Evolutionary conservation across 2,888 invertebrate species (phyloP).

Genomic region (Empis stercorea): DNA sequence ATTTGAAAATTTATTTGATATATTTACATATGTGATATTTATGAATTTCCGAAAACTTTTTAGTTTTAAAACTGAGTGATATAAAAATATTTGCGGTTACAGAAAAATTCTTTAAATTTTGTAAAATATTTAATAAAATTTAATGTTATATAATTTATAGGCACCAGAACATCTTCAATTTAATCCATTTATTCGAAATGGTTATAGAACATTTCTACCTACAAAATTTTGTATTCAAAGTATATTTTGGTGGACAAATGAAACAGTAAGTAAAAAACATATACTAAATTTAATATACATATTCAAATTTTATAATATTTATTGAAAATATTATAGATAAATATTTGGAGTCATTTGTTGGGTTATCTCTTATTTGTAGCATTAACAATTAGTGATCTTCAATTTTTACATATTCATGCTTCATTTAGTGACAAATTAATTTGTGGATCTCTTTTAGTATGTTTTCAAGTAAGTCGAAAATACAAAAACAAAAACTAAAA

Average conservation of each 20-base stretch:
- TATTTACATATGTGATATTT: too few relatives aligned
- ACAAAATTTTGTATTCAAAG: conserved; percentile 80
- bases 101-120: too few relatives aligned
- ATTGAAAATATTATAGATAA: conserved; percentile 48
- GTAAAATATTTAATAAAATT: not conserved
- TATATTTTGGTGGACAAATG: conserved; percentile 93
- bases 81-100: too few relatives aligned
- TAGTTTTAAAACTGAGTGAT: too few relatives aligned
- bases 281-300: not conserved
- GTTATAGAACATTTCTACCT: conserved; percentile 71
- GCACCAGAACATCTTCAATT: conserved; percentile 76
- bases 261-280: conserved; percentile 45
- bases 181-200: conserved; percentile 73
- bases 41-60: too few relatives aligned
- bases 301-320: not conserved
- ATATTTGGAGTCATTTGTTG: conserved; percentile 93
- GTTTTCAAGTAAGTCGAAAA: conserved; percentile 71
- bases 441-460: conserved; percentile 67
- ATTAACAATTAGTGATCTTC: conserved; percentile 71
- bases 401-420: conserved; percentile 65
- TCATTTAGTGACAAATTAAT: conserved; percentile 72
- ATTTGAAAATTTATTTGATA: too few relatives aligned
- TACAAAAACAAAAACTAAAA: too few relatives aligned
- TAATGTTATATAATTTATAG: conserved; percentile 24
- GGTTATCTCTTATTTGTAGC: conserved; percentile 73